Percentiles rank a stretch among this genome's conserved stretches.
These are phyloP conservation scores for Zaprionus lachaisei DNA, from an alignment of 1,140 invertebrate species.

Conservation along the genomic window DNA sequence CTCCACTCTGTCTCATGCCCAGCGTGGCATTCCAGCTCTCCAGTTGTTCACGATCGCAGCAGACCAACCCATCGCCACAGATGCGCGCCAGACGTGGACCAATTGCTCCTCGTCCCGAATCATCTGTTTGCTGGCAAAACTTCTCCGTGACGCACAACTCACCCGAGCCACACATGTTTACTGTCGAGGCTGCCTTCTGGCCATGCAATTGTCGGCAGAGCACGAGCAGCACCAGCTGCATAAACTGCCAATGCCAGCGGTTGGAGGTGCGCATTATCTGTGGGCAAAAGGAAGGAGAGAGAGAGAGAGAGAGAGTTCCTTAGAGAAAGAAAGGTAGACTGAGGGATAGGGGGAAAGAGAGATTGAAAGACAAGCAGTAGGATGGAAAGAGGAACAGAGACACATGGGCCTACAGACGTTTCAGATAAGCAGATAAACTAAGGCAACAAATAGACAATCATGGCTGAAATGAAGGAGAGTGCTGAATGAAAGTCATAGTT, in stretches of 20 bases:
- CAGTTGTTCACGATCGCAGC: constrained; percentile 60
- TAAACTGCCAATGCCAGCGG: not conserved
- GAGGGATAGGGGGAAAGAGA: not conserved
- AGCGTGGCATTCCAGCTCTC: constrained; percentile 50
- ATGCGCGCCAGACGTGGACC: constrained; percentile 38
- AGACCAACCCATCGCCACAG: constrained; percentile 44
- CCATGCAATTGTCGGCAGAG: not conserved
- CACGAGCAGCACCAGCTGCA: constrained; percentile 26
- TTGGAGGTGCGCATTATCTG: constrained; percentile 11
- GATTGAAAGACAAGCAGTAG: not conserved
- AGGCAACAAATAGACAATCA: not conserved
- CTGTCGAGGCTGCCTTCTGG: constrained; percentile 16
- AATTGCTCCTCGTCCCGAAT: constrained; percentile 50
- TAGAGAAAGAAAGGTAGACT: not conserved
- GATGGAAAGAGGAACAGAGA: not conserved
- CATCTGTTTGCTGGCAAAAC: constrained; percentile 54
- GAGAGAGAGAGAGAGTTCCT: not conserved
- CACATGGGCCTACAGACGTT: not conserved
- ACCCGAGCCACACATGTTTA: constrained; percentile 21
- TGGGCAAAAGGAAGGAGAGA: too few relatives aligned
- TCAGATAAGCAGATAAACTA: not conserved
- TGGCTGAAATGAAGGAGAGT: too few relatives aligned
- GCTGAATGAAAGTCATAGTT: too few relatives aligned
- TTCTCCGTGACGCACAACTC: constrained; percentile 55
- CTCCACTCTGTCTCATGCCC: not conserved